Conservation (phyloP, 1,140 invertebrate species). For the Brachionus calyciflorus region DNA sequence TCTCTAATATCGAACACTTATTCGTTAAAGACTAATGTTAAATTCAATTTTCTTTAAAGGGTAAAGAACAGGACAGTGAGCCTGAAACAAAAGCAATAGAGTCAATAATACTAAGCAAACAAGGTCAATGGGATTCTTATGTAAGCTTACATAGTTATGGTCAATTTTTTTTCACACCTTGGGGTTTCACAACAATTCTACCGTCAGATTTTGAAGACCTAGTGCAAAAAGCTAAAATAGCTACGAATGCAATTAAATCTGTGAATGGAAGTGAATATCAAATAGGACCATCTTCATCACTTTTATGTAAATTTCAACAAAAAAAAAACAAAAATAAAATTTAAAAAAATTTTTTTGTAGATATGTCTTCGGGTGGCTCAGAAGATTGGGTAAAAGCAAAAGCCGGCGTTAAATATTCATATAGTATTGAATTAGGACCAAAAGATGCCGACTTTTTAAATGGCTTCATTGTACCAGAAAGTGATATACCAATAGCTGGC, state of each 20-base stretch:
- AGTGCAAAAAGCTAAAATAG: not conserved
- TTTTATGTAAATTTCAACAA: conserved; percentile 7
- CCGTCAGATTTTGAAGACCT: conserved; percentile 46
- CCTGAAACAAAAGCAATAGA: conserved; percentile 15
- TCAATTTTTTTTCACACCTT: conserved; percentile 46
- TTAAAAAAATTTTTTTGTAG: not conserved
- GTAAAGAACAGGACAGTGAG: conserved; percentile 27
- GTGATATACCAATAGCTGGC: conserved; percentile 11
- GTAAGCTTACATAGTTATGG: conserved; percentile 44
- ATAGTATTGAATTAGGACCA: conserved; percentile 49
- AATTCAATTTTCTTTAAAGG: not conserved
- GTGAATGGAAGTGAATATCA: conserved; percentile 23
- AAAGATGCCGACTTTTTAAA: conserved; percentile 4
- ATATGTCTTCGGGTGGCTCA: conserved; percentile 49
- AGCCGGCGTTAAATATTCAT: conserved; percentile 49
- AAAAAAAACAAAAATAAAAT: not conserved
- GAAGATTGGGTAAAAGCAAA: conserved; percentile 50
- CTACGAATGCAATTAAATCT: not conserved
- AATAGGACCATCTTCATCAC: conserved; percentile 9
- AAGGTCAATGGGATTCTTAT: conserved; percentile 23
- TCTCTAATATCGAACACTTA: too few relatives aligned
- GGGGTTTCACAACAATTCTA: conserved; percentile 35
- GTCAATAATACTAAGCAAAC: not conserved
- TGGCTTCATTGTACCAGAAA: conserved; percentile 38
- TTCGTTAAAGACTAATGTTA: too few relatives aligned